Conservation (phyloP, 2,797 vertebrate species). For the Siniperca obscura region DNA sequence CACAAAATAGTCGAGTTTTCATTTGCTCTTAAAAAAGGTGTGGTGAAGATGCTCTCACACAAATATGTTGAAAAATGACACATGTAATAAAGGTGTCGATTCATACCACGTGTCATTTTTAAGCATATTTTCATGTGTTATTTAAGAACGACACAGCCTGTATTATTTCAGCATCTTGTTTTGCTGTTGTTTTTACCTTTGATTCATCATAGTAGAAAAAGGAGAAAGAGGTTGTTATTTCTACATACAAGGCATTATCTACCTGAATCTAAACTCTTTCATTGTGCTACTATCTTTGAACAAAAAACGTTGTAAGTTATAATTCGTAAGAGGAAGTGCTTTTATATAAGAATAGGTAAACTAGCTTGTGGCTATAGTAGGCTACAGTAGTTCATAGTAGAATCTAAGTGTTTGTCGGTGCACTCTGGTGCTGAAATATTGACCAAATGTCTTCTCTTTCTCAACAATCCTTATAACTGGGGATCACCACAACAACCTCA, state of each 20-base stretch:
- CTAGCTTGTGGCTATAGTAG: conserved; percentile 83
- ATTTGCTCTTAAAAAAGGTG: conserved; percentile 69
- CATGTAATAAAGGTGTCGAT: conserved; percentile 34
- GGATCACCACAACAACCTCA: conserved; percentile 33
- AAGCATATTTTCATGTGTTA: conserved; percentile 46
- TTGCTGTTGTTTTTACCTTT: conserved; percentile 45
- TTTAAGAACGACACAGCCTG: conserved; percentile 40
- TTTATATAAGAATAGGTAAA: conserved; percentile 83
- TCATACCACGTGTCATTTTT: conserved; percentile 47
- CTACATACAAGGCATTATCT: conserved; percentile 86
- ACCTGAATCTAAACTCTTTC: conserved; percentile 88
- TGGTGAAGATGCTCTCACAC: conserved; percentile 57
- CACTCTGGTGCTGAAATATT: conserved; percentile 81
- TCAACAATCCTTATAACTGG: conserved; percentile 26
- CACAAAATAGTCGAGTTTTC: conserved; percentile 73
- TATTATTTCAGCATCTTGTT: conserved; percentile 45
- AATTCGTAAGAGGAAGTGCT: conserved; percentile 82
- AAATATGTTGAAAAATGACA: conserved; percentile 63
- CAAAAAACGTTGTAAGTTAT: conserved; percentile 81
- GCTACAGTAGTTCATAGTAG: conserved; percentile 81
- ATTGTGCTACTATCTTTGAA: conserved; percentile 87
- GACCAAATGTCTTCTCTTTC: conserved; percentile 42
- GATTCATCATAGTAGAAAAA: conserved; percentile 74
- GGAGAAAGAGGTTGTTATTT: conserved; percentile 69
- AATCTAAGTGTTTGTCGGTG: conserved; percentile 76